A percentile compares a stretch with the other conserved stretches of the same genome.
phyloP scores from a whole-genome alignment of 2,888 invertebrate species.

The Caenorhabditis virilis region DNA sequence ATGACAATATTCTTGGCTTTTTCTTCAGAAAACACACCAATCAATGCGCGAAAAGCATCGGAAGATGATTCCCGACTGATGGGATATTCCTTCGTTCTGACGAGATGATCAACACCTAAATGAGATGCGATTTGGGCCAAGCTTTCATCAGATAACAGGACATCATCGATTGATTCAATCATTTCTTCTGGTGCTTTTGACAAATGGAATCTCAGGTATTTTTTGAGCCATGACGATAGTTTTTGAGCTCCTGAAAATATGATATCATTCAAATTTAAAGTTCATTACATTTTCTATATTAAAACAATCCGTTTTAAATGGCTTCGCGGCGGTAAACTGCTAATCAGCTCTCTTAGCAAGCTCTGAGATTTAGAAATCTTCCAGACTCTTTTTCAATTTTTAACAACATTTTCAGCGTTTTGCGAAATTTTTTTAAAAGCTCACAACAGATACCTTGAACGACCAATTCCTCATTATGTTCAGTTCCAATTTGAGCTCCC shows the following conservation, averaged over 20 bases:
- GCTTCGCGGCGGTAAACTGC: too few relatives aligned
- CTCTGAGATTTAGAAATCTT: too few relatives aligned
- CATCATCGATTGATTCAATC: constrained; percentile 71
- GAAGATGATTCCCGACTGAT: constrained; percentile 74
- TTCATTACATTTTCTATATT: too few relatives aligned
- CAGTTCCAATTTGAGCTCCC: constrained; percentile 25
- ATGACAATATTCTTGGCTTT: constrained; percentile 80
- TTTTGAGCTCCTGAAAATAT: constrained; percentile 72
- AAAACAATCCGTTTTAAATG: too few relatives aligned
- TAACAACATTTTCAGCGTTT: not conserved
- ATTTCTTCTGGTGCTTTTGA: constrained; percentile 81
- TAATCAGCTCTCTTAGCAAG: too few relatives aligned
- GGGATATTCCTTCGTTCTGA: constrained; percentile 62
- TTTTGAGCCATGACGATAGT: constrained; percentile 70
- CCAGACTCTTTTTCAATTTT: not conserved
- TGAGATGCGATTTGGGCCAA: constrained; percentile 31
- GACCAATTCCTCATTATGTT: constrained; percentile 76
- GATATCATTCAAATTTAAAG: too few relatives aligned
- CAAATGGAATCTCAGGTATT: constrained; percentile 77
- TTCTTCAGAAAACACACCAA: constrained; percentile 76
- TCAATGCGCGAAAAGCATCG: constrained; percentile 80
- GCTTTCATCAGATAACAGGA: constrained; percentile 32
- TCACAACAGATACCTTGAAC: constrained; percentile 72
- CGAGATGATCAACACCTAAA: constrained; percentile 56
- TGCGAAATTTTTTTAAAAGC: constrained; percentile 3